Conservation (phyloP, 1,140 invertebrate genomes). For the Euwallacea similis region DNA sequence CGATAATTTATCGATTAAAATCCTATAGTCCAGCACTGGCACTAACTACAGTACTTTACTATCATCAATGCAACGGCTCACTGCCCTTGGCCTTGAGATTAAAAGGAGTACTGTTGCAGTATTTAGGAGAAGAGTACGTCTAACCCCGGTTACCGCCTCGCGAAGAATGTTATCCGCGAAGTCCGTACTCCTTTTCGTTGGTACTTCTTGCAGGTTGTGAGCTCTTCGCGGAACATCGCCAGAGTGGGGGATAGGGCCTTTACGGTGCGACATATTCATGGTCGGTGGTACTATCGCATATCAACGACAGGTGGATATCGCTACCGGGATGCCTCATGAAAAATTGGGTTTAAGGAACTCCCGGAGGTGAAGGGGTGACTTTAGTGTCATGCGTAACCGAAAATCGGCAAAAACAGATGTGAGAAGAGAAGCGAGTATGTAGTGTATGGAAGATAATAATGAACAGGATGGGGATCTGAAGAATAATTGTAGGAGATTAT, state of each 20-base stretch:
- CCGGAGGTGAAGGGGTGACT: no score
- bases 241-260: slow-evolving; percentile 21
- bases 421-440: no score
- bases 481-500: no score
- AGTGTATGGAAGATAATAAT: no score
- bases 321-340: slow-evolving; percentile 20
- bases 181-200: slow-evolving; percentile 32
- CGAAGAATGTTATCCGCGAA: slow-evolving; percentile 32
- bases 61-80: slow-evolving; percentile 33
- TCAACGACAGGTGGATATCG: slow-evolving; percentile 36
- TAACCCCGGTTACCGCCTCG: slow-evolving; percentile 28
- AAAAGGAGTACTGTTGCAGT: slow-evolving; percentile 17
- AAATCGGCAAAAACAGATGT: no score
- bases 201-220: slow-evolving; percentile 30
- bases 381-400: no score
- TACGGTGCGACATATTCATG: slow-evolving; percentile 28
- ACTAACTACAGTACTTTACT: slow-evolving; percentile 24
- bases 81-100: slow-evolving; percentile 35
- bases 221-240: slow-evolving; percentile 31
- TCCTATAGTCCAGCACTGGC: slow-evolving; percentile 21
- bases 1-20: slow-evolving; percentile 28
- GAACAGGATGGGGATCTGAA: no score
- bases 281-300: slow-evolving; percentile 8
- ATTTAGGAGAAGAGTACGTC: slow-evolving; percentile 27
- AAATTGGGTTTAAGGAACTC: no score